Evolutionary conservation across 2,888 invertebrate species (phyloP).

Genomic region (Lithosia quadra): DNA sequence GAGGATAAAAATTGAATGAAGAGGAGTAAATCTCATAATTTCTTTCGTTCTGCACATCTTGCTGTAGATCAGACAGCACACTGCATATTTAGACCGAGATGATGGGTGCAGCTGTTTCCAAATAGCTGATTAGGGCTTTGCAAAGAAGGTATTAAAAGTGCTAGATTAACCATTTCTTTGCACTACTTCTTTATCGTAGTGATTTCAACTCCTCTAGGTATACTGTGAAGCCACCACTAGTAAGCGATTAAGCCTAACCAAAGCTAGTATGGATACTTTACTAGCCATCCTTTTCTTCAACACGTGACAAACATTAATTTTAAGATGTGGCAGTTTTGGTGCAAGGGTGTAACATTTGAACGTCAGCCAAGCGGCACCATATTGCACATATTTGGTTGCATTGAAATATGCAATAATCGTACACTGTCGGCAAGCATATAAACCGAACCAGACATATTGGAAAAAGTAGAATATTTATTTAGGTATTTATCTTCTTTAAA

Average conservation of each 20-base stretch:
- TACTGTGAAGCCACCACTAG: background rate
- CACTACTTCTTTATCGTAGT: background rate
- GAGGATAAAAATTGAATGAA: background rate
- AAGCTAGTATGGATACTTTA: background rate
- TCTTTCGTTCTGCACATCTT: background rate
- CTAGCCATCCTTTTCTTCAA: background rate
- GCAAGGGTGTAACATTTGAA: conserved; percentile 27
- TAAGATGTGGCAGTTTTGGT: conserved; percentile 9
- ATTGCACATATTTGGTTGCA: conserved; percentile 13
- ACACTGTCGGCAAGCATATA: no score
- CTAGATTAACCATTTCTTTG: background rate
- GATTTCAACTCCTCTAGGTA: background rate
- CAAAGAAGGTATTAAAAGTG: background rate
- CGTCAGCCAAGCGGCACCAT: conserved; percentile 19
- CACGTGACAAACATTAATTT: conserved; percentile 11
- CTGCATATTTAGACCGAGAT: background rate
- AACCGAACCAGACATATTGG: no score
- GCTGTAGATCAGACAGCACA: background rate
- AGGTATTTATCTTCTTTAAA: no score
- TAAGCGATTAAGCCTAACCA: background rate
- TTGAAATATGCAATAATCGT: conserved; percentile 2
- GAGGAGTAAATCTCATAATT: background rate
- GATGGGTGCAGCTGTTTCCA: background rate
- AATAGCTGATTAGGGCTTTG: background rate
- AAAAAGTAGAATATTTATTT: no score